Base-by-base conservation (phyloP, 1,140 invertebrate genomes). In the Drosophila pandora region DNA sequence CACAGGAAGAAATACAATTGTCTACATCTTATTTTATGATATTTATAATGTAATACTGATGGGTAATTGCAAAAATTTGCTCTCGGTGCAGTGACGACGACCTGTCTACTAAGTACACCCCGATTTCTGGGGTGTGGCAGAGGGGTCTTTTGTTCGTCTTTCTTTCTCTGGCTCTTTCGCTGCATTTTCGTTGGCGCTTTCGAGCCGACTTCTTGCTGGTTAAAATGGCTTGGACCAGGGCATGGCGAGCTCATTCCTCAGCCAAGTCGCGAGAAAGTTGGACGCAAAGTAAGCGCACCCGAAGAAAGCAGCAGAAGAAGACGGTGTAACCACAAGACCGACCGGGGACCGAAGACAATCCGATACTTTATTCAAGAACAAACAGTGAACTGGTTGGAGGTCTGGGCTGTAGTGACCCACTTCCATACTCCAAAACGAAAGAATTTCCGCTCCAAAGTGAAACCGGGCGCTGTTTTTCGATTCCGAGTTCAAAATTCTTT, bases 241-340 rank as follows among this genome's bases (percentile, higher is more conserved):
- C 74, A 75, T 47, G 49, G 70, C 72, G 61, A 77, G 85, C 77
- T 91, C 90, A 91, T 90, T 91, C 90, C 82, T 76, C 82, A 61
- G 63, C 68, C 64, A 62, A 79, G 87, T 79, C 85, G 90, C 90
- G 90, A 76, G 90, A 91, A 91, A 91, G 90, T 91, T 90, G 76
- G 83, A 88, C 63, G 74, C 53, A 88, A 79, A 87, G 83, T 88
- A 88, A 88, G 84, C 76, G 50, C 63, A 57, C 41, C 37, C 69
- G 41, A 56, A 67, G 69, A 65, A 77, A 76, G 78, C 79, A 63
- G 59, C 48, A 23, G 22, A 69, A 73, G 52, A 43, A 7, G 39
- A 21, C 39, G 13, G 41, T 13, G 41, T 13, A 43, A 13, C 12
- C 30, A 25, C n/a, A 22, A 45, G 45, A 30, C 17, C 61, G 37